Evolutionary conservation across 2,113 vertebrate species (phyloP).

Genomic region (Tetraodon nigroviridis): DNA sequence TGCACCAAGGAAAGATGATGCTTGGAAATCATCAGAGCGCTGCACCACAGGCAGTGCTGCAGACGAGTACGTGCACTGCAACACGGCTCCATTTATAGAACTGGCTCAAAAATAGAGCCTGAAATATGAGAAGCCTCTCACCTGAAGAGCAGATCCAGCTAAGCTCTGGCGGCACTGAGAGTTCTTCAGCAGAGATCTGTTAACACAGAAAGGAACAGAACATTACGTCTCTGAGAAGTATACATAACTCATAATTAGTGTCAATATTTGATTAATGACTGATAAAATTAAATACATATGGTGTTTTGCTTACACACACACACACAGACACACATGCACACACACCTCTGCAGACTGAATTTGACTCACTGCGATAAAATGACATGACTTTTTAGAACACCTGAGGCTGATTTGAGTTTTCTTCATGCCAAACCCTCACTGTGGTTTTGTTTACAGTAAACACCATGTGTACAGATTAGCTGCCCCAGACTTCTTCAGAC

Average conservation of each 20-base stretch:
- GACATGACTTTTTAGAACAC: neutral
- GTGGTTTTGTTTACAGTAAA: conserved; percentile 40
- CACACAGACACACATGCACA: no score
- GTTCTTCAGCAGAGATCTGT: conserved; percentile 91
- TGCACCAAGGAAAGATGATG: neutral
- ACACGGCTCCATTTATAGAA: neutral
- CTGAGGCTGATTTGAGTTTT: neutral
- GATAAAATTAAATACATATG: neutral
- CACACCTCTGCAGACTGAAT: conserved; percentile 3
- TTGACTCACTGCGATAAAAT: conserved; percentile 10
- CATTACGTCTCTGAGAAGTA: no score
- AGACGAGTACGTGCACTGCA: neutral
- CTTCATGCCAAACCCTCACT: neutral
- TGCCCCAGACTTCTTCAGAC: neutral
- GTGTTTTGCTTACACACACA: neutral
- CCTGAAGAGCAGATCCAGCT: conserved; percentile 87
- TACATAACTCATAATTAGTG: no score
- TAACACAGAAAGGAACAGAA: conserved; percentile 31
- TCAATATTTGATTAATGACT: no score
- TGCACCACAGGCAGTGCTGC: neutral
- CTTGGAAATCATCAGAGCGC: neutral
- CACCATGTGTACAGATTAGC: conserved; percentile 12
- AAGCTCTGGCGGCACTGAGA: conserved; percentile 86
- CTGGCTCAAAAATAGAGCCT: neutral
- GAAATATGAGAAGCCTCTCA: conserved; percentile 62